phyloP scores from a whole-genome alignment of 2,888 invertebrate genomes.

The Brachylomia viminalis region DNA sequence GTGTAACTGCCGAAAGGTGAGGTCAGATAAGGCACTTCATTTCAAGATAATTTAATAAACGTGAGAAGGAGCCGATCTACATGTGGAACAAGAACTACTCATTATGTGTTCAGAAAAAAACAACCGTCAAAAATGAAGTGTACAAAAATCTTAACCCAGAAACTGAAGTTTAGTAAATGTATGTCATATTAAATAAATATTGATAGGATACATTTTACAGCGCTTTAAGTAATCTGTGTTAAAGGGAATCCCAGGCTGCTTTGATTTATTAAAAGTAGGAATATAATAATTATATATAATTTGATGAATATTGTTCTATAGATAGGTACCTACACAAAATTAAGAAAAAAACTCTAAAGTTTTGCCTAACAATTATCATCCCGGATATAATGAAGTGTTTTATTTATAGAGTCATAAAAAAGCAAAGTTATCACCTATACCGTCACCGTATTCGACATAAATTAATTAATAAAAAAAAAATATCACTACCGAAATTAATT shows the following conservation, averaged over 20 bases:
- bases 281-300: no score
- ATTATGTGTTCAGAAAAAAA: conserved; percentile 6
- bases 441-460: background rate
- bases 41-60: conserved; percentile 9
- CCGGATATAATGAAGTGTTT: conserved; percentile 8
- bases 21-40: conserved; percentile 30
- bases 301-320: background rate
- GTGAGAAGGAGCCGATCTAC: background rate
- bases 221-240: background rate
- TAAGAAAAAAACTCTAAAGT: background rate
- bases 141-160: background rate
- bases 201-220: background rate
- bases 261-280: no score
- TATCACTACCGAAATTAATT: background rate
- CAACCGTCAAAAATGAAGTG: background rate
- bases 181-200: conserved; percentile 3
- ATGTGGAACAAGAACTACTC: conserved; percentile 3
- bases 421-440: background rate
- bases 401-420: background rate
- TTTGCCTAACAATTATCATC: background rate
- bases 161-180: background rate
- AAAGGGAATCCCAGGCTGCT: background rate
- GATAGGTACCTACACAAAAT: background rate
- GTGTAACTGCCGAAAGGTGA: conserved; percentile 44
- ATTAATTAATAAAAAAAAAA: conserved; percentile 8